Evolutionary conservation across 2,113 vertebrate species (phyloP), one percentile per base, ranked within the genome.

Genomic region (Pithys albifrons): DNA sequence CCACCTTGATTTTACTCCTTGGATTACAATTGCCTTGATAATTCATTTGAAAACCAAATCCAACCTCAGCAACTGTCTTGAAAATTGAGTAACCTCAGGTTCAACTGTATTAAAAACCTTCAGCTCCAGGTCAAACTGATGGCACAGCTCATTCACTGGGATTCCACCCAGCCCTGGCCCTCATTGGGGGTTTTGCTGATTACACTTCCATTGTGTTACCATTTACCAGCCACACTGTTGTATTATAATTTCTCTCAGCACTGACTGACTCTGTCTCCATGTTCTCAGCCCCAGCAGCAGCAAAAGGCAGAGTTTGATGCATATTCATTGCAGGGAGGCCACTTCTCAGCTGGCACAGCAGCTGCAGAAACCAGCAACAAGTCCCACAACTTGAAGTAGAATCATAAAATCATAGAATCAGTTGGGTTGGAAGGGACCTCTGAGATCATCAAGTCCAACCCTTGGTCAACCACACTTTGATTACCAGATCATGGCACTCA

Each of bases 31-130:
- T 91, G 73, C 73, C 66, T 75, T 46, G 61, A 70, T 76, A 92
- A 95, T 73, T 82, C 66, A 73, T 79, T 61, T 79, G 77, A 89
- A 92, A 95, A 79, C 58, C 72, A 70, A 88, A 76, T 35, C 78
- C 64, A 83, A 69, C 51, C 9, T 1, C 14, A 48, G 75, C 71
- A 88, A 90, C 85, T 88, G 75, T 28, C 85, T 86, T 48, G 85
- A 84, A 96, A 97, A 97, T 91, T 78, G 72, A 86, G 72, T 84
- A 77, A 96, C 93, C 95, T 90, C 88, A 51, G 69, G 82, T 95
- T 95, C 88, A 96, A 85, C 72, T 75, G 85, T 45, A 93, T 91
- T 94, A 89, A 90, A 93, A 93, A 91, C 62, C 46, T 51, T 83
- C 88, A 77, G 78, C 93, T 95, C 55, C 88, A 86, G 94, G 92